These are phyloP conservation scores for Bombus vancouverensis DNA, from an alignment of 1,140 invertebrate genomes.

Conservation along the genomic window DNA sequence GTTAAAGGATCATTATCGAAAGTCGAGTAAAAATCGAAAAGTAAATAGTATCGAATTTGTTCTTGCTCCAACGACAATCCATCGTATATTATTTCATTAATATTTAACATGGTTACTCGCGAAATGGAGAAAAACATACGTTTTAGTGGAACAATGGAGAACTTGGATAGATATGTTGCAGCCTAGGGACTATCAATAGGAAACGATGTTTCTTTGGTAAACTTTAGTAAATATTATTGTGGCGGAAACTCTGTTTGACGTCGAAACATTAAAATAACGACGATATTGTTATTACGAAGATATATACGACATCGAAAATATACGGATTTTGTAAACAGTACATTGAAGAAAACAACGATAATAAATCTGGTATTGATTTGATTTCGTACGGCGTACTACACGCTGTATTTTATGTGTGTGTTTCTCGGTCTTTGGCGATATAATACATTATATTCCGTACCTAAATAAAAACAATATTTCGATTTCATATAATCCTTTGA, in stretches of 20 bases:
- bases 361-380: neutral
- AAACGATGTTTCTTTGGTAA: neutral
- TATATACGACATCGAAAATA: neutral
- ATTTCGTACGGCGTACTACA: neutral
- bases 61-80: neutral
- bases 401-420: no score
- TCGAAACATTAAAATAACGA: conserved; percentile 4
- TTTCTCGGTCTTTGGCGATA: neutral
- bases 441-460: neutral
- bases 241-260: neutral
- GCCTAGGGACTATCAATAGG: neutral
- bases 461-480: neutral
- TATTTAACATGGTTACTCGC: neutral
- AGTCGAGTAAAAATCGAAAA: neutral
- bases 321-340: neutral
- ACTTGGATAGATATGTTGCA: no score
- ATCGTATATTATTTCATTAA: neutral
- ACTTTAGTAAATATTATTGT: neutral
- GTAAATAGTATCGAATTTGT: neutral
- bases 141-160: neutral
- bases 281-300: neutral
- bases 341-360: neutral
- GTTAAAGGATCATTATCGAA: neutral
- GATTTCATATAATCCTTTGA: neutral
- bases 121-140: neutral